phyloP scores from a whole-genome alignment of 2,888 invertebrate species.

The Drosophila leonis region DNA sequence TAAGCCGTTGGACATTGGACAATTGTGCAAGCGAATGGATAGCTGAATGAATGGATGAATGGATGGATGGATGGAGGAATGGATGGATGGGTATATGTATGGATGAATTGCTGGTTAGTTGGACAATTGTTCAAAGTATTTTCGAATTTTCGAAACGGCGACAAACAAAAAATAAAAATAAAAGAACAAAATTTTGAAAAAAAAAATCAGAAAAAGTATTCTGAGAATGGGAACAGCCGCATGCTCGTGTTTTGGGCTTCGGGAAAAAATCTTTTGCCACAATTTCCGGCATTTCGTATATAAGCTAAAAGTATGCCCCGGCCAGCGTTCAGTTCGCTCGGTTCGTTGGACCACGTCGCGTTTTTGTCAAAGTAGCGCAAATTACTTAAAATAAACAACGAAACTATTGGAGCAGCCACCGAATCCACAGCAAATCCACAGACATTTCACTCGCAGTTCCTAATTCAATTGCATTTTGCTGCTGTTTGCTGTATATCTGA shows the following conservation, averaged over 20 bases:
- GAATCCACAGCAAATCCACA: slow-evolving; percentile 18
- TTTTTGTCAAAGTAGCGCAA: slow-evolving; percentile 58
- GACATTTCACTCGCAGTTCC: slow-evolving; percentile 17
- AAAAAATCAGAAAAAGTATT: slow-evolving; percentile 32
- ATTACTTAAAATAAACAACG: slow-evolving; percentile 73
- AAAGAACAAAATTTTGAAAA: slow-evolving; percentile 19
- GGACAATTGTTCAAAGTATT: slow-evolving; percentile 58
- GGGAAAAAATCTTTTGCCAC: slow-evolving; percentile 51
- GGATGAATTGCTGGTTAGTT: slow-evolving; percentile 18
- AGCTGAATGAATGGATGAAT: slow-evolving; percentile 3
- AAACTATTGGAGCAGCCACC: slow-evolving; percentile 53
- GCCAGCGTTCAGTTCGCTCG: slow-evolving; percentile 53
- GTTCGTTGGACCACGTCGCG: slow-evolving; percentile 59
- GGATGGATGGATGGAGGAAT: slow-evolving; percentile 5
- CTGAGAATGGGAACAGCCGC: slow-evolving; percentile 53
- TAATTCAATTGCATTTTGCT: slow-evolving; percentile 26
- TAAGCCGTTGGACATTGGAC: slow-evolving; percentile 21
- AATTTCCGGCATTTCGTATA: slow-evolving; percentile 80
- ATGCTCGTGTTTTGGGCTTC: slow-evolving; percentile 44
- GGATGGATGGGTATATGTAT: slow-evolving; percentile 7
- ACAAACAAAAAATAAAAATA: slow-evolving; percentile 8
- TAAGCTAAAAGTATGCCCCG: slow-evolving; percentile 65
- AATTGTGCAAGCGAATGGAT: slow-evolving; percentile 19
- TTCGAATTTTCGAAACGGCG: slow-evolving; percentile 52
- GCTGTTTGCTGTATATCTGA: slow-evolving; percentile 7